These are phyloP conservation scores for Sitta europaea DNA, from an alignment of 2,113 vertebrate species.

Conservation along the genomic window DNA sequence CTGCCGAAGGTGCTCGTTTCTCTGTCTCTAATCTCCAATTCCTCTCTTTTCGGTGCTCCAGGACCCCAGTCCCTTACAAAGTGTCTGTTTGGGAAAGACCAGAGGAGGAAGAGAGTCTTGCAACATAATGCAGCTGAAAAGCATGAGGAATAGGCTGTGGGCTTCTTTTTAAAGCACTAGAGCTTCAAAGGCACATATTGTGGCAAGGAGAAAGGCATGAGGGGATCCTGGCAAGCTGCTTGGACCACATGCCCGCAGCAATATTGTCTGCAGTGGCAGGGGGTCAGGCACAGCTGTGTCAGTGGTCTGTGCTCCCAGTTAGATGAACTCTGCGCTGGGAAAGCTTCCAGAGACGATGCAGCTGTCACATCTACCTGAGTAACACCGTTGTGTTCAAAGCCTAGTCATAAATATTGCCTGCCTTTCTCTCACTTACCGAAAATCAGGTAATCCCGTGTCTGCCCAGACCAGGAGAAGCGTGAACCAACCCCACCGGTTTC, in stretches of 20 bases:
- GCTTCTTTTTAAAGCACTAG: neutral
- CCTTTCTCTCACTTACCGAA: neutral
- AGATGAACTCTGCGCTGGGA: neutral
- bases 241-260: neutral
- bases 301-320: neutral
- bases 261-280: neutral
- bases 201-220: neutral
- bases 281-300: neutral
- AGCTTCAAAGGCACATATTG: neutral
- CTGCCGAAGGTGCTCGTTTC: neutral
- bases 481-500: accelerated
- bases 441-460: neutral
- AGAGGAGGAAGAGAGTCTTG: neutral
- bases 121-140: neutral
- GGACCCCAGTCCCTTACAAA: neutral
- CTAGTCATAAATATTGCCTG: neutral
- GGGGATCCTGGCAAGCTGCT: neutral
- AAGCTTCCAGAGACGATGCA: neutral
- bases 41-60: neutral
- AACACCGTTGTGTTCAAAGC: neutral
- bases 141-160: neutral
- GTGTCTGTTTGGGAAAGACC: neutral
- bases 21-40: neutral
- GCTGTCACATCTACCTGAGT: neutral
- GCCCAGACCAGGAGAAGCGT: accelerated